A percentile compares a stretch with the other conserved stretches of the same genome.
Evolutionary conservation across 2,888 invertebrate species (phyloP).

Genomic region (Lasioglossum leucozonium): DNA sequence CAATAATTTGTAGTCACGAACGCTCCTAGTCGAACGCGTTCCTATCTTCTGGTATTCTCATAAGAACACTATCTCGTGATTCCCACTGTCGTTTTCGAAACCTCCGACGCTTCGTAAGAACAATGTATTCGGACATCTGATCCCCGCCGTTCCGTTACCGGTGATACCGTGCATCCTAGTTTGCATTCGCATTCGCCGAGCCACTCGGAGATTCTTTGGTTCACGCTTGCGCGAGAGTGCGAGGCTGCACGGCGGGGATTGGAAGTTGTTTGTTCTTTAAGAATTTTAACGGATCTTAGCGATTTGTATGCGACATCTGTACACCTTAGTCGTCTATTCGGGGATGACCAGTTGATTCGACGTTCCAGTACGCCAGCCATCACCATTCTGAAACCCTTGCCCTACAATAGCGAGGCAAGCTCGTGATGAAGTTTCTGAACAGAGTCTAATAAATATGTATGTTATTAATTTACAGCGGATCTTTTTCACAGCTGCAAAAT

Average conservation of each 20-base stretch:
- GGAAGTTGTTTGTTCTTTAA: not conserved
- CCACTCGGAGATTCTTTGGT: not conserved
- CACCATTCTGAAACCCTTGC: too few species aligned
- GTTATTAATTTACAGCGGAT: too few species aligned
- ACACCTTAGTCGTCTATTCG: too few species aligned
- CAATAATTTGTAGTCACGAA: slow-evolving; percentile 66
- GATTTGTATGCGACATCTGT: not conserved
- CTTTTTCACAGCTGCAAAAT: too few species aligned
- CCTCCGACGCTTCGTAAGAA: slow-evolving; percentile 6
- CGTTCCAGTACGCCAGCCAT: not conserved
- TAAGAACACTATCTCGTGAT: slow-evolving; percentile 67
- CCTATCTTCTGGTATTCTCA: slow-evolving; percentile 56
- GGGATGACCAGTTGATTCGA: not conserved
- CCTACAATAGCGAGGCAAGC: not conserved
- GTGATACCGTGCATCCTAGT: slow-evolving; percentile 1
- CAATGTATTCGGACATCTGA: slow-evolving; percentile 4
- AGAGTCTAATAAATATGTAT: too few species aligned
- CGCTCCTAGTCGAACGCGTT: slow-evolving; percentile 52
- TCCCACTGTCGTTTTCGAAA: slow-evolving; percentile 24
- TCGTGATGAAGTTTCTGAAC: too few species aligned
- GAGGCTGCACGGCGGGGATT: not conserved
- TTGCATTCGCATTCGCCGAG: not conserved
- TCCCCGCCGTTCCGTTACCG: not conserved
- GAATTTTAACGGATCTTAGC: not conserved
- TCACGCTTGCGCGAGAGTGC: not conserved